Base-by-base conservation (phyloP, 2,113 vertebrate species). In the Poeciliopsis turrubarensis region DNA sequence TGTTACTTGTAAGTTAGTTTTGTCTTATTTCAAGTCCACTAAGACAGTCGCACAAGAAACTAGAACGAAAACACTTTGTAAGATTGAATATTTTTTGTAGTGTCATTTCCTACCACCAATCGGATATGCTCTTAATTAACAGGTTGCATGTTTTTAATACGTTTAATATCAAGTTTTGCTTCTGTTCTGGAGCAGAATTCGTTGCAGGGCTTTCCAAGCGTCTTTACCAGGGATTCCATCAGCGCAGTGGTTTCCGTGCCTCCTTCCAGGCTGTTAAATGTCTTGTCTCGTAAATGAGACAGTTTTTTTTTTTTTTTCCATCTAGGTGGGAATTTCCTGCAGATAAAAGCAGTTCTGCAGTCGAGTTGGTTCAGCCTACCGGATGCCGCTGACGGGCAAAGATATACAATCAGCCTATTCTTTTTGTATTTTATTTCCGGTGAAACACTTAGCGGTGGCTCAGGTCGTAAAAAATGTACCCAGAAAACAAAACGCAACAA, bases 321-420 rank as follows among this genome's bases (percentile, higher is more conserved):
- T 41, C 39, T 41, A 13, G 14, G 39, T 41, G 39, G 39, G 39
- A 14, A 15, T 41, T 41, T 41, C 39, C 14, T 41, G 39, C 29
- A 25, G 25, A 31, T 29, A 12, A 27, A 68, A 37, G 25, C 9
- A 63, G 44, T 70, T 34, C 1, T 73, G 68, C 71, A 82, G 51
- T 75, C 71, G 32, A 65, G 63, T 68, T 39, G 60, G 75, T 41
- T 71, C 66, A 64, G 68, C 41, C 63, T 3, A 6, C 25, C 22
- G 44, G 57, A 66, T 39, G 17, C 26, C 25, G 14, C 11, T 26
- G 30, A 76, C 32, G 60, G 29, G 47, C 76, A 72, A 65, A 61
- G 47, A 44, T 54, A 6, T 22, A 54, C 44, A 5, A 1, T 51
- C 19, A 65, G 5, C 13, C 8, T 60, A 3, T 44, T 57, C 10